Evolutionary conservation across 2,888 invertebrate genomes (phyloP), one percentile per base, ranked within the genome.

Genomic region (Empis livida): DNA sequence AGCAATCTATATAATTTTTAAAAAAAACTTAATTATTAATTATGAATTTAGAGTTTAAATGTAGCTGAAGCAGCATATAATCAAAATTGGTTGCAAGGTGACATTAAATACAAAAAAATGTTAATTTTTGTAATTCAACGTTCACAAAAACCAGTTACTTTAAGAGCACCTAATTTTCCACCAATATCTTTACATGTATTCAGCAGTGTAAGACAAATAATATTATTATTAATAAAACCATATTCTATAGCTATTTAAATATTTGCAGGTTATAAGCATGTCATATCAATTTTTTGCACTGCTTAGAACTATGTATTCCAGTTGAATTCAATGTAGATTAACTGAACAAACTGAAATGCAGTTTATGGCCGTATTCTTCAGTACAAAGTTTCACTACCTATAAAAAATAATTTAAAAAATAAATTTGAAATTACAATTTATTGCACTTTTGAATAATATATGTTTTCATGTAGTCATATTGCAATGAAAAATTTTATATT

Each of bases 211-310:
- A 56, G 10, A 41, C 32, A 17, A 13, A n/a, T n/a, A n/a, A n/a
- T 37, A 8, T 1, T 30, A 31, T 1, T 35, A 14, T 43, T 6
- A 8, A 31, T 39, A 10, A 13, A 40, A 11, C 30, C n/a, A 32
- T 43, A 10, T 10, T n/a, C 13, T 10, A 13, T n/a, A 10, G 10
- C n/a, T 30, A 4, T 45, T 48, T 10, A 5, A 35, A 5, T 3
- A 5, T n/a, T 49, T 49, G 10, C 20, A 61, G 61, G 62, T 62
- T 11, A 61, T 60, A 45, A 62, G 61, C 52, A 59, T 63, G 60
- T 62, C 63, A 2, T 62, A 62, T 47, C 61, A 62, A 45, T 62
- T 62, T 45, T 62, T 61, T 40, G 60, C 61, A 1, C 51, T 61
- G 5, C 53, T 61, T 0, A 57, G 60, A 11, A 61, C 62, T 4